A percentile compares a stretch with the other conserved stretches of the same genome.
phyloP scores from a whole-genome alignment of 2,113 vertebrate genomes.

The Philantomba maxwellii region DNA sequence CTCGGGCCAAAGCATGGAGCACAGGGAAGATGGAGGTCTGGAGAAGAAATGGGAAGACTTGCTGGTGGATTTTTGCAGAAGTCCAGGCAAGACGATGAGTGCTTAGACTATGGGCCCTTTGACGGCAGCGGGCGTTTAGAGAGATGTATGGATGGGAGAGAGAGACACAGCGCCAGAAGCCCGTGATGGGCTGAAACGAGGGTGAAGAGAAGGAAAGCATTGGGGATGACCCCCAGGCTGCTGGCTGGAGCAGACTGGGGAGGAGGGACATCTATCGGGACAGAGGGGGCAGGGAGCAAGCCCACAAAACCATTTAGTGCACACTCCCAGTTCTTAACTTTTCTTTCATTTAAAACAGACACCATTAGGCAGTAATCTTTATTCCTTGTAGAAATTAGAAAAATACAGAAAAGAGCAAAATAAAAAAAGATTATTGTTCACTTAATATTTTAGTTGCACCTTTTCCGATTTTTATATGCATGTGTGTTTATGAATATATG shows the following conservation, averaged over 20 bases:
- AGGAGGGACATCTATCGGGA: background rate
- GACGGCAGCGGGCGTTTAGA: background rate
- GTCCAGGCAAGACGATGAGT: background rate
- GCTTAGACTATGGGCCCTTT: background rate
- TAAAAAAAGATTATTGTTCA: background rate
- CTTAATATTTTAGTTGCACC: background rate
- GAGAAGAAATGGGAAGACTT: background rate
- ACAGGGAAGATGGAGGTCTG: background rate
- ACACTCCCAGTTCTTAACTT: background rate
- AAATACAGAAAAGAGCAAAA: background rate
- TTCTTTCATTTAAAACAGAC: background rate
- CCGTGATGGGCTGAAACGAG: no score
- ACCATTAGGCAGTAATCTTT: background rate
- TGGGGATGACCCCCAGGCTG: background rate
- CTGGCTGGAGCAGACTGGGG: background rate
- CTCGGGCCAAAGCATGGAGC: background rate
- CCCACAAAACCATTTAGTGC: no score
- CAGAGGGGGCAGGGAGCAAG: background rate
- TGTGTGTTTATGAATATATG: background rate
- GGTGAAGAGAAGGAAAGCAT: background rate
- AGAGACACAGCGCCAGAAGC: no score
- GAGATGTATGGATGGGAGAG: background rate
- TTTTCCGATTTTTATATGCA: background rate
- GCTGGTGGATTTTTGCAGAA: background rate
- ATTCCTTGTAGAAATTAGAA: background rate